These are phyloP conservation scores for Aporophyla nigra DNA, from an alignment of 2,888 invertebrate genomes.

Conservation along the genomic window DNA sequence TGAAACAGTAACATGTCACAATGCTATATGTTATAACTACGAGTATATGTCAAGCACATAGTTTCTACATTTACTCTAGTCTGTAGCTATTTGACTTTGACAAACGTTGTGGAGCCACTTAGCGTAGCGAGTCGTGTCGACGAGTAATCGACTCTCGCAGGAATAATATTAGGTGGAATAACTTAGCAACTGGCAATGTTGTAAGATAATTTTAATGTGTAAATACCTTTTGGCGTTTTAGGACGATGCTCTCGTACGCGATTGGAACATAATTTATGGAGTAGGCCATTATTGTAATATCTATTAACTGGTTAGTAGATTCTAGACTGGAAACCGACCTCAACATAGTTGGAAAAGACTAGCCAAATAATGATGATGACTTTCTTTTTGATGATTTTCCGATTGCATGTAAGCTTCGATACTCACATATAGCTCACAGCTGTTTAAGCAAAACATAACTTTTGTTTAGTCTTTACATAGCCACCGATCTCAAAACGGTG, in stretches of 20 bases:
- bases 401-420: no score
- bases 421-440: no score
- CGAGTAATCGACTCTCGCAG: constrained; percentile 49
- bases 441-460: no score
- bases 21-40: constrained; percentile 7
- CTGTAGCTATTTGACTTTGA: constrained; percentile 52
- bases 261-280: not conserved
- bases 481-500: no score
- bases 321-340: no score
- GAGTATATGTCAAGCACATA: constrained; percentile 30
- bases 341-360: no score
- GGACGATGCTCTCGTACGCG: not conserved
- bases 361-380: no score
- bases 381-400: no score
- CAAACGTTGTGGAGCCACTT: constrained; percentile 52
- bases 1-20: constrained; percentile 13
- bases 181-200: constrained; percentile 20
- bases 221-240: not conserved
- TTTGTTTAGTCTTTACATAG: no score
- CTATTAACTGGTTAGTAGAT: no score
- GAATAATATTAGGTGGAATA: constrained; percentile 50
- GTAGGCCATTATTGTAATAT: no score
- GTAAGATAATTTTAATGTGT: constrained; percentile 23
- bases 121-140: constrained; percentile 39
- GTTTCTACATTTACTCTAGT: constrained; percentile 45